Evolutionary conservation across 2,113 vertebrate genomes (phyloP), one percentile per base, ranked within the genome.

Genomic region (Tapirus terrestris): DNA sequence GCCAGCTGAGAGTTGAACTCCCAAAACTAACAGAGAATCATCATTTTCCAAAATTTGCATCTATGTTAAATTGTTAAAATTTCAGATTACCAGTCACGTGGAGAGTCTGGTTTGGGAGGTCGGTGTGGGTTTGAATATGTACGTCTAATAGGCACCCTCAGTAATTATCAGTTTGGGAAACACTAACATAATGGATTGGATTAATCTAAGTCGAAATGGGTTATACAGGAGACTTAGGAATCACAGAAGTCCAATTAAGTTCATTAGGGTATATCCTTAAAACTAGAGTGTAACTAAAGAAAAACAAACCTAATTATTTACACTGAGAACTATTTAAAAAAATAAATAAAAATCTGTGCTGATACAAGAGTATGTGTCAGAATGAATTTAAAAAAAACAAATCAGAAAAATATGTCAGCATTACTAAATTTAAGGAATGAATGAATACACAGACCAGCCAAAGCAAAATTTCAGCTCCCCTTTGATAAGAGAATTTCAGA

Each of bases 201-300:
- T 95, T 96, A 65, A 76, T 89, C 77, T 92, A 75, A 51, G 77
- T 94, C 93, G 85, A 97, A 96, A 92, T 89, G 92, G 73, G 76
- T 82, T 94, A 76, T 84, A 48, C 63, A 85, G 39, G 82, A 93
- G 77, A 94, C 89, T 96, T 85, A 89, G 11, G 70, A 96, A 96
- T 89, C 81, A 94, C 56, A 53, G 43, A 75, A 93, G 89, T 89
- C 72, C 82, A 97, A 94, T 91, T 97, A 98, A 96, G 60, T 91
- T 94, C 85, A 97, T 93, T 95, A 82, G 36, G 65, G 21, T 89
- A 17, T 81, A 96, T 82, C 48, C 33, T 86, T 92, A 87, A 96
- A 93, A 92, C 17, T 90, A 82, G 77, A 94, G 84, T 94, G 27
- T 94, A 96, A 94, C 95, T 94, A 96, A 96, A 96, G 89, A 93